A percentile compares a stretch with the other conserved stretches of the same genome.
These are phyloP conservation scores for Indri indri DNA, from an alignment of 2,113 vertebrate species.

Conservation along the genomic window DNA sequence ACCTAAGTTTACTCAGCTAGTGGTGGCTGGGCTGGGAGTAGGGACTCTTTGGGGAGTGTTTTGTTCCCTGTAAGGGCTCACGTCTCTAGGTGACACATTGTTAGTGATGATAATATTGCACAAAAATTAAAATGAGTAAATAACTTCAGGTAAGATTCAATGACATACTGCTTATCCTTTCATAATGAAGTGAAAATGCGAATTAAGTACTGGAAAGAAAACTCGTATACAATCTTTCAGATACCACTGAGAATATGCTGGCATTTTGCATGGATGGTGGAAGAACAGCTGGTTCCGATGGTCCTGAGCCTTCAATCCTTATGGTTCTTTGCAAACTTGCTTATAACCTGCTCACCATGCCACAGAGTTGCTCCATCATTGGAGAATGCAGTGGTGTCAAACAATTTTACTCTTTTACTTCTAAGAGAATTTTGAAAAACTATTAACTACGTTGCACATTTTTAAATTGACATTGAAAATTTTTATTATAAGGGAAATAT, in stretches of 20 bases:
- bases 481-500: constrained; percentile 11
- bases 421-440: constrained; percentile 11
- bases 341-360: background rate
- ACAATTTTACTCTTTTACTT: background rate
- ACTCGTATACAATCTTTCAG: background rate
- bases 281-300: background rate
- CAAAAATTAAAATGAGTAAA: constrained; percentile 9
- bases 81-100: background rate
- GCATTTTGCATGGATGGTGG: background rate
- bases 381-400: background rate
- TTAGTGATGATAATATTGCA: background rate
- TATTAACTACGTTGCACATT: background rate
- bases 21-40: background rate
- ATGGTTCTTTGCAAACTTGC: background rate
- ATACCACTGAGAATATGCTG: background rate
- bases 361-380: background rate
- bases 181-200: background rate
- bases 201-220: background rate
- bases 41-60: background rate
- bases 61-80: background rate
- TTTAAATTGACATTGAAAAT: background rate
- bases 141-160: background rate
- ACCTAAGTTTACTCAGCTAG: background rate
- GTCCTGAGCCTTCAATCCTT: background rate
- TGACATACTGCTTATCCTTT: background rate